Evolutionary conservation across 2,797 vertebrate genomes (phyloP).

Genomic region (Falco naumanni): DNA sequence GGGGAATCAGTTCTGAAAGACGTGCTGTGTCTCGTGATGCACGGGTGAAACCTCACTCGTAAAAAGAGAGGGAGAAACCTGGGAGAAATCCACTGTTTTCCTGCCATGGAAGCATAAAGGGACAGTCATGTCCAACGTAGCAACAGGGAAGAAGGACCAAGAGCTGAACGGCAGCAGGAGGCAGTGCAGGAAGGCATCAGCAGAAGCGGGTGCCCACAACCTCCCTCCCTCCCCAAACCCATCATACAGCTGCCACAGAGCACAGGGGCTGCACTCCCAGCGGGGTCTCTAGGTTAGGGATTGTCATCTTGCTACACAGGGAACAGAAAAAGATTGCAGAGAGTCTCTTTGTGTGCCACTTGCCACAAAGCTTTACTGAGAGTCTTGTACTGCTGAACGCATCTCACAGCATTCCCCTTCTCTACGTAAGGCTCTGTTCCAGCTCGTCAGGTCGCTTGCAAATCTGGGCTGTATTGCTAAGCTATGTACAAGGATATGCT

Average conservation of each 20-base stretch:
- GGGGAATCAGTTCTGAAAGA: background rate
- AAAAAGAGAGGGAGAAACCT: background rate
- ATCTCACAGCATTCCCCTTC: background rate
- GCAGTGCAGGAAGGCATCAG: background rate
- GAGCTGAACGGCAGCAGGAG: fast-evolving
- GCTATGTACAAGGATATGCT: background rate
- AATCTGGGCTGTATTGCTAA: background rate
- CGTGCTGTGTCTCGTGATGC: background rate
- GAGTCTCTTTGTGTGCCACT: background rate
- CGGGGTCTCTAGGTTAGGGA: fast-evolving
- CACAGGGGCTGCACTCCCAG: fast-evolving
- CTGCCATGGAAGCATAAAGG: background rate
- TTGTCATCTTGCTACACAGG: background rate
- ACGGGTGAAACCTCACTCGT: background rate
- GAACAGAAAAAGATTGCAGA: background rate
- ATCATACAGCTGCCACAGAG: fast-evolving
- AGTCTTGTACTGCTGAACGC: background rate
- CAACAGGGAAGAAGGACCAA: background rate
- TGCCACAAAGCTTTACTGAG: background rate
- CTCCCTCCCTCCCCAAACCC: background rate
- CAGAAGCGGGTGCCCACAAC: background rate
- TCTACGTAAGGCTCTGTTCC: background rate
- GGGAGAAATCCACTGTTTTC: background rate
- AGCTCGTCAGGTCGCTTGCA: background rate
- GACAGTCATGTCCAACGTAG: background rate